Conservation (phyloP, 2,113 vertebrate genomes). For the Mastomys natalensis region DNA sequence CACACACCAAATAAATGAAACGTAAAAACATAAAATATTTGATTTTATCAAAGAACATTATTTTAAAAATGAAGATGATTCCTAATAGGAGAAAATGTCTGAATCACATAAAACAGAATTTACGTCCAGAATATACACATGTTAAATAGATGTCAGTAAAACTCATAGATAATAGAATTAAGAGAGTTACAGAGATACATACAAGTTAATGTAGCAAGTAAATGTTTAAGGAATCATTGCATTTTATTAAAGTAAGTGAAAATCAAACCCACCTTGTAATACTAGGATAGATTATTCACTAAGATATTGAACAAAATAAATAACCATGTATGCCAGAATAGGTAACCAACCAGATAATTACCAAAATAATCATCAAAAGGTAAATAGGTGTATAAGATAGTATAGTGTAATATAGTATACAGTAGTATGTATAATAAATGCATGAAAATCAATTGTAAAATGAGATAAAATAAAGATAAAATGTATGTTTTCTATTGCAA, state of each 20-base stretch:
- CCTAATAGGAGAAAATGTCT: not conserved
- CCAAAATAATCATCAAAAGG: not conserved
- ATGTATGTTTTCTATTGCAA: not conserved
- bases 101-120: not conserved
- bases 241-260: not conserved
- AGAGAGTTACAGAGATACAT: not conserved
- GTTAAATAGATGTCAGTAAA: not conserved
- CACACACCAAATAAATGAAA: not conserved
- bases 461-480: not conserved
- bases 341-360: not conserved
- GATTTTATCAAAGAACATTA: not conserved
- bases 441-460: not conserved
- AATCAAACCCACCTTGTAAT: not conserved
- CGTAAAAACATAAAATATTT: not conserved
- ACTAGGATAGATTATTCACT: not conserved
- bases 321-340: not conserved
- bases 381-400: not conserved
- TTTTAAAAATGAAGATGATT: not conserved
- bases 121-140: not conserved
- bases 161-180: not conserved
- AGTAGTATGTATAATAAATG: not conserved
- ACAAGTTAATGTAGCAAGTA: not conserved
- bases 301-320: not conserved
- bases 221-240: not conserved
- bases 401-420: not conserved